Base-by-base conservation (phyloP, 2,888 invertebrate genomes). In the Metopia argyrocephala region DNA sequence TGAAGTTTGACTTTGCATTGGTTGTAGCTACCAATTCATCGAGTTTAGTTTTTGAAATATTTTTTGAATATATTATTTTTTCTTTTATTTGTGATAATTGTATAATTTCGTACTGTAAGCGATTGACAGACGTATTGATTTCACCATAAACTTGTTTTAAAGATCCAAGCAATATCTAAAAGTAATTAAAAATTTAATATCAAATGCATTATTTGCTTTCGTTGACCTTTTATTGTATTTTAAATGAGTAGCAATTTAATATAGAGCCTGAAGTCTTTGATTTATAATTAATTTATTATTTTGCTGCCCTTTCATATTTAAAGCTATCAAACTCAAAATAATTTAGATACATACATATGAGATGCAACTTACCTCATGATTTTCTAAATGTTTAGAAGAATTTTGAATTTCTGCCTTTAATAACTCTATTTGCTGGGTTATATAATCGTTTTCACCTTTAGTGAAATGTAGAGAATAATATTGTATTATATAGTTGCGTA, bases 51-150 rank as follows among this genome's bases (percentile, higher is more conserved):
- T 86, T 86, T 69, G 89, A 69, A 79, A 89, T 84, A 71, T 87
- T 88, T 73, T 87, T 89, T 1, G 88, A 87, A 71, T 87, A 89
- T 9, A 88, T 76, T n/a, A 90, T 90, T 83, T 90, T 90, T 18
- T 89, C 89, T 71, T 89, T 90, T 38, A 89, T 88, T 84, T 89
- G 87, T 25, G 86, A 85, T 18, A 90, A 69, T 76, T 89, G 89
- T 74, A 86, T 70, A 84, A 89, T 86, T 57, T 90, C 90, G 48
- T 88, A 86, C 57, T 89, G 88, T 46, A 89, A 86, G 66, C 88
- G 88, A 83, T 89, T 88, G 3, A 90, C 84, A 0, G 87, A 86
- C 3, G 84, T 66, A 31, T 86, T 87, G 2, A 89, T 88, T 28
- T 89, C 88, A 5, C 74, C 75, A 54, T 90, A 90, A 20, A 89